Conservation (phyloP, 2,888 invertebrate species). For the Minunthozetes semirufus region DNA sequence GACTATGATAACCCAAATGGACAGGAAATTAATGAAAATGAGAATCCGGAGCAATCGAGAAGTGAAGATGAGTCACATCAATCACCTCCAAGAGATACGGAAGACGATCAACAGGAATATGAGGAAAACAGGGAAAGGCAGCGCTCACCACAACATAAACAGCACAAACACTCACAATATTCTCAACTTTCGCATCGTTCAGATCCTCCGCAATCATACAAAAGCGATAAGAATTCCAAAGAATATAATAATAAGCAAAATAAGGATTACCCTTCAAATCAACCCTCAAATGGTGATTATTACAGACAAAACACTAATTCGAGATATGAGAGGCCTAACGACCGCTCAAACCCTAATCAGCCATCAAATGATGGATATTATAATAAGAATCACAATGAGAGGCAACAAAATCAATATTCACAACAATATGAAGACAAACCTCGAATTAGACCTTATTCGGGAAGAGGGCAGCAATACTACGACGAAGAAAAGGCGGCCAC, state of each 20-base stretch:
- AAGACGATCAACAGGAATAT: background rate
- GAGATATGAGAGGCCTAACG: too few relatives aligned
- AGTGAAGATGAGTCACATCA: constrained; percentile 1
- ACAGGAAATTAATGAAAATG: background rate
- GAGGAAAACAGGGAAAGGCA: background rate
- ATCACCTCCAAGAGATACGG: background rate
- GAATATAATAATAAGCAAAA: background rate
- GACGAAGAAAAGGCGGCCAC: background rate
- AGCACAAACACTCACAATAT: background rate
- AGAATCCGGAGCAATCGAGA: background rate
- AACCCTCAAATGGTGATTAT: background rate
- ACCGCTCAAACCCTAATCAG: background rate
- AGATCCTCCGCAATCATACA: too few relatives aligned
- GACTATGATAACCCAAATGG: constrained; percentile 7
- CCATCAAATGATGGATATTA: background rate
- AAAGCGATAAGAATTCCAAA: too few relatives aligned
- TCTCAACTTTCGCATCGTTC: background rate
- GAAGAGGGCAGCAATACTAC: background rate
- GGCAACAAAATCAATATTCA: background rate
- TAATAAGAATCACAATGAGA: background rate
- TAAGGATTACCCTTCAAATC: background rate
- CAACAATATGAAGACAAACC: background rate
- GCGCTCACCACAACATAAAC: background rate
- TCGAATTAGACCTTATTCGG: background rate
- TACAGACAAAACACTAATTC: background rate